A percentile compares a stretch with the other conserved stretches of the same genome.
phyloP scores from a whole-genome alignment of 1,140 invertebrate genomes.

The Drosophila pachea region DNA sequence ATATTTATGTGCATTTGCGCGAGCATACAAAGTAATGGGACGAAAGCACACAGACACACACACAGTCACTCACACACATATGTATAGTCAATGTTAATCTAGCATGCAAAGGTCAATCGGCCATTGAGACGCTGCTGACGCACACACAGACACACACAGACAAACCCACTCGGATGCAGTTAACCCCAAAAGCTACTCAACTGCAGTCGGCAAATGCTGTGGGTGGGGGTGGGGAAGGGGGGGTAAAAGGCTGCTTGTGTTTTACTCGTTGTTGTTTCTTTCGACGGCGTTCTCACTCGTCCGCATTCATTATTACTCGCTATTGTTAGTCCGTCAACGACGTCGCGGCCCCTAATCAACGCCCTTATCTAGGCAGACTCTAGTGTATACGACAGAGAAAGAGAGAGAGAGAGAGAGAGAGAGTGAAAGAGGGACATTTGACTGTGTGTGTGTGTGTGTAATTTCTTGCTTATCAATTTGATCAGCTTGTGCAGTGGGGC shows the following conservation, averaged over 20 bases:
- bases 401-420: not conserved
- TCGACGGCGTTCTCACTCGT: conserved; percentile 13
- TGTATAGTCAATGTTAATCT: conserved; percentile 70
- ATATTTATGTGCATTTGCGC: not conserved
- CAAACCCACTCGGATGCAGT: conserved; percentile 13
- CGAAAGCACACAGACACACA: conserved; percentile 4
- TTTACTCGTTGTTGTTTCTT: conserved; percentile 9
- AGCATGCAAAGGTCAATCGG: conserved; percentile 74
- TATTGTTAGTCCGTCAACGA: conserved; percentile 53
- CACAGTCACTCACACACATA: conserved; percentile 25
- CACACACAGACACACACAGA: conserved; percentile 13
- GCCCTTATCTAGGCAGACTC: conserved; percentile 70
- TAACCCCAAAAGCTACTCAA: conserved; percentile 19
- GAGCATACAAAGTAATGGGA: not conserved
- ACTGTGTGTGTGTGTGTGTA: conserved; percentile 3
- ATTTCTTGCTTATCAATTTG: conserved; percentile 56
- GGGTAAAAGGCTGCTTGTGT: not conserved
- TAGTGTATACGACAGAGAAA: conserved; percentile 12
- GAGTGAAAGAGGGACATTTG: conserved; percentile 2
- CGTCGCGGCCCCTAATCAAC: conserved; percentile 61
- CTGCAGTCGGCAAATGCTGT: too few relatives aligned
- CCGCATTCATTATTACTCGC: conserved; percentile 47
- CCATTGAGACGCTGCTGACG: conserved; percentile 48
- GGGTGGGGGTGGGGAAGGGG: too few relatives aligned
- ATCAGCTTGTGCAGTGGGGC: conserved; percentile 25